Base-by-base conservation (phyloP, 1,140 invertebrate species). In the Zaprionus kolodkinae region DNA sequence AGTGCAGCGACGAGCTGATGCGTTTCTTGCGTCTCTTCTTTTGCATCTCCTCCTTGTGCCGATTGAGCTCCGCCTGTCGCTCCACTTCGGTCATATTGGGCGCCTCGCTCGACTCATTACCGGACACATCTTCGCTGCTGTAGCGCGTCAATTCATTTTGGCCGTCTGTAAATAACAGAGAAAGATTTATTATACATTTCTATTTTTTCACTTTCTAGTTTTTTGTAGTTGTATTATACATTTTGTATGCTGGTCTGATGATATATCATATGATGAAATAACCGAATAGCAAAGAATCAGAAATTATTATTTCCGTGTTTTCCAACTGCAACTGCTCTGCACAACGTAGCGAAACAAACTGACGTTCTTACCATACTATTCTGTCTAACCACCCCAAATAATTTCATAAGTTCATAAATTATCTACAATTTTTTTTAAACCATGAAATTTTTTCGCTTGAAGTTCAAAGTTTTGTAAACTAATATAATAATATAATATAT, bases 21-120 rank as follows among this genome's bases (percentile, higher is more conserved):
- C 96, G 95, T 94, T 97, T 97, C 94, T 96, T 97, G 79, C 96
- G 95, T 77, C 97, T 94, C 93, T 96, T 96, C 93, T 96, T 96
- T 87, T 96, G 95, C 78, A 96, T 97, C 93, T 97, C 96, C 83
- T 97, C 96, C 93, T 97, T 97, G 81, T 96, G 96, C 60, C 95
- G 94, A 87, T 95, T 94, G 66, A 96, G 93, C 78, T 96, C 95
- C 52, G 87, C 91, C 67, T 92, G 89, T 55, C 91, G 80, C 69
- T 93, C 91, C 60, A 84, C 59, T 60, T 93, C 92, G 48, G 91
- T 93, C 91, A 93, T 91, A 60, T 91, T 91, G 48, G 80, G 82
- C 73, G 84, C 90, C 64, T 93, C 91, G 76, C 88, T 91, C 17
- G 91, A 93, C 76, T 92, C 91, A 70, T 93, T 93, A 21, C 91